Conservation (phyloP, 2,113 vertebrate species). For the Crotalus helleri region DNA sequence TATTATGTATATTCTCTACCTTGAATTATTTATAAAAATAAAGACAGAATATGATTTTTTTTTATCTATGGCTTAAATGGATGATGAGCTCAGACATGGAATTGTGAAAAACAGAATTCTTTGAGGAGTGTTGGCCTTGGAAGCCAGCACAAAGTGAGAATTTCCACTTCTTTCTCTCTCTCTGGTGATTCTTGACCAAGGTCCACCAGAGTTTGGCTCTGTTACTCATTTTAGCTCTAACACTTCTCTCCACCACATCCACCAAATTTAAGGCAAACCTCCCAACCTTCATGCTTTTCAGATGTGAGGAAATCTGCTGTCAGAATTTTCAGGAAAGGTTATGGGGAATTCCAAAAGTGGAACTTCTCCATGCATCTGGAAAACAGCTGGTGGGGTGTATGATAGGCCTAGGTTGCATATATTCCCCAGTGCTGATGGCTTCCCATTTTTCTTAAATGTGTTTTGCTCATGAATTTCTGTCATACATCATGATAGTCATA, state of each 20-base stretch:
- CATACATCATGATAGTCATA: no score
- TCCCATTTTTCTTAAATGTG: background rate
- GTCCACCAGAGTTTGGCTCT: background rate
- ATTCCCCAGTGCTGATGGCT: background rate
- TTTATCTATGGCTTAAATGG: background rate
- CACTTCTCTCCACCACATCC: background rate
- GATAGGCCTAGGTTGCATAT: background rate
- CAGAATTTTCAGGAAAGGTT: background rate
- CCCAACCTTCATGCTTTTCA: no score
- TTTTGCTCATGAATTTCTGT: no score
- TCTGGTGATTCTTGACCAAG: background rate
- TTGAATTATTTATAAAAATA: background rate
- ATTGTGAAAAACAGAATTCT: background rate
- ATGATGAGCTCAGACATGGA: background rate
- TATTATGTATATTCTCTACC: background rate
- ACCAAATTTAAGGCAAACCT: no score
- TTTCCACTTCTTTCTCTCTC: background rate
- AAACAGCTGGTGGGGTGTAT: no score
- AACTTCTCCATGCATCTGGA: no score
- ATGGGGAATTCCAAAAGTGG: background rate
- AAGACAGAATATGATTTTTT: background rate
- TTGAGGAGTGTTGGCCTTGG: background rate
- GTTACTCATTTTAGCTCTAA: background rate
- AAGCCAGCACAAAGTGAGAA: background rate
- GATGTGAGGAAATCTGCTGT: background rate